Base-by-base conservation (phyloP, 2,113 vertebrate species). In the Calidris pugnax region DNA sequence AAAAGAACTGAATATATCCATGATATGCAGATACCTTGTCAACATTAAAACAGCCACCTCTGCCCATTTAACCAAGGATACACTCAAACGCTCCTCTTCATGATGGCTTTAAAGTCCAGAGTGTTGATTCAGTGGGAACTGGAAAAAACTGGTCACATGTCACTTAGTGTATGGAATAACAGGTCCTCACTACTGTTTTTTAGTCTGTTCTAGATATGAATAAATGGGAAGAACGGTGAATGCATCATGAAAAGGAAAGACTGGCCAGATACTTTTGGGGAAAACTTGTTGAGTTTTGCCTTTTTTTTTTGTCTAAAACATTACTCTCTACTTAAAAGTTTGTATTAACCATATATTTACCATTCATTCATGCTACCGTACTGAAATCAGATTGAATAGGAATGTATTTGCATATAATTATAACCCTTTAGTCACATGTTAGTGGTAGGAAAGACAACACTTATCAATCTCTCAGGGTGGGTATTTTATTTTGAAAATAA, bases 91-190 rank as follows among this genome's bases (percentile, higher is more conserved):
- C 23, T 67, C 14, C 33, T 66, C 22, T 37, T 79, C 55, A 39
- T 20, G 18, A 51, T 19, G 5, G 21, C 18, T 85, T 73, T 45
- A 28, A 67, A 85, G 35, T 68, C 28, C 68, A 66, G 35, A 47
- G 4, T 23, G 22, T 27, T n/a, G 4, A 6, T 60, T 85, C 24
- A 57, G 18, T 32, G 18, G 11, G 20, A 83, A 73, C 3, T 7
- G 27, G 2, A 48, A 60, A 64, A 72, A 93, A 90, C 1, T 22
- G 6, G 2, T 60, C 28, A 10, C 2, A 0, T 30, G 9, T 12
- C 0, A 0, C 11, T 33, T 57, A 30, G 4, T 27, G 3, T 30
- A 33, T 23, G 15, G 33, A 68, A 17, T 14, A 87, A 35, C 18
- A 64, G 3, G 26, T 68, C 33, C 16, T 12, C 64, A 12, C 3